phyloP scores from a whole-genome alignment of 2,888 invertebrate species.

The Priocnemis perturbator region DNA sequence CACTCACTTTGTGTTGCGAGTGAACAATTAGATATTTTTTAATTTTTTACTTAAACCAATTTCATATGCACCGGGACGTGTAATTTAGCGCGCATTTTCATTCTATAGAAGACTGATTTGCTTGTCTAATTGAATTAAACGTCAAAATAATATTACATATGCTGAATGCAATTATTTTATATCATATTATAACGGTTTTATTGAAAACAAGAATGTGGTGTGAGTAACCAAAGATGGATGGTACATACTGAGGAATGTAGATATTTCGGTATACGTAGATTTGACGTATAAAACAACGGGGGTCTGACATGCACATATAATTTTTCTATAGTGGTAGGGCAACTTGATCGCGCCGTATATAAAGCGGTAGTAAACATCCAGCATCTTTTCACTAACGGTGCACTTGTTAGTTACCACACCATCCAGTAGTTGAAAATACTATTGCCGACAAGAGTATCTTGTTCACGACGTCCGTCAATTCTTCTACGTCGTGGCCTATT shows the following conservation, averaged over 20 bases:
- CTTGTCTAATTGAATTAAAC: no score
- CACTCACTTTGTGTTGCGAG: no score
- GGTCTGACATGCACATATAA: no score
- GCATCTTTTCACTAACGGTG: conserved; percentile 58
- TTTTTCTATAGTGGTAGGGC: conserved; percentile 56
- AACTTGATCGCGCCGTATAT: conserved; percentile 48
- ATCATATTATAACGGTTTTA: not conserved
- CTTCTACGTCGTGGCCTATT: not conserved
- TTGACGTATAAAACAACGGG: conserved; percentile 18
- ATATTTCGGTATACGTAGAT: not conserved
- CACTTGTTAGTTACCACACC: conserved; percentile 26
- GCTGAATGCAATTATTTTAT: not conserved
- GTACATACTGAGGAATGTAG: not conserved
- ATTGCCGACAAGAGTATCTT: not conserved
- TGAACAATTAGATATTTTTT: no score
- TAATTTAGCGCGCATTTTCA: no score
- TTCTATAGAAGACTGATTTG: no score
- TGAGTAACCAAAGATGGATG: not conserved
- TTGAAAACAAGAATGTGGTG: not conserved
- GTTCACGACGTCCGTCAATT: not conserved
- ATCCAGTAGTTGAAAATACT: conserved; percentile 10
- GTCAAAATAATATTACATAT: no score
- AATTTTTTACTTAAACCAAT: no score
- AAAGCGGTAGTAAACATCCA: conserved; percentile 64
- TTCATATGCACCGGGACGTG: no score